Evolutionary conservation across 2,797 vertebrate species (phyloP).

Genomic region (Macrochelys suwanniensis): DNA sequence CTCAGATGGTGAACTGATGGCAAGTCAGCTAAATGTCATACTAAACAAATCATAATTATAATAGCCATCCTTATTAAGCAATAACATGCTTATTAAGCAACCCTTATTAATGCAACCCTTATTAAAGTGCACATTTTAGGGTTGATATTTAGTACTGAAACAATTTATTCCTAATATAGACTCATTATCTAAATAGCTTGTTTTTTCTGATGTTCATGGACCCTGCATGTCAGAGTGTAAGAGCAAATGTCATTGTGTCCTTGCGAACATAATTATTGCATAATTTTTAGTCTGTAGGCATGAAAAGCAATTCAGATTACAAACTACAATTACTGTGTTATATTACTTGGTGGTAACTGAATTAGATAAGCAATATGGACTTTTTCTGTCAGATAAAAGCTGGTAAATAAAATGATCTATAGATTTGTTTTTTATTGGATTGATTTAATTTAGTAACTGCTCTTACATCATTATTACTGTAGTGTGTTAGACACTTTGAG

Average conservation of each 20-base stretch:
- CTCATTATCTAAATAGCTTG: constrained; percentile 24
- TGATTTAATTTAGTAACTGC: constrained; percentile 30
- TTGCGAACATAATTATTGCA: constrained; percentile 44
- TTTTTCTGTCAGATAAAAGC: constrained; percentile 19
- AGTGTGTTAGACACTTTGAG: background rate
- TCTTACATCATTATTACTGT: constrained; percentile 8
- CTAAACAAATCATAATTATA: constrained; percentile 62
- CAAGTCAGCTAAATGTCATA: constrained; percentile 59
- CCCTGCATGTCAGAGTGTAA: constrained; percentile 39
- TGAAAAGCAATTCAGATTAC: background rate
- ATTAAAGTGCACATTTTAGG: background rate
- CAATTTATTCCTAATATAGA: constrained; percentile 26
- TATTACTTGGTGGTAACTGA: constrained; percentile 6
- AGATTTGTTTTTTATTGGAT: constrained; percentile 27
- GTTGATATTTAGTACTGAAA: constrained; percentile 34
- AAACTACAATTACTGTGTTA: background rate
- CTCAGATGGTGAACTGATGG: constrained; percentile 29
- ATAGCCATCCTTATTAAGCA: constrained; percentile 51
- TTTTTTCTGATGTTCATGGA: constrained; percentile 13
- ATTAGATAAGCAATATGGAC: constrained; percentile 29
- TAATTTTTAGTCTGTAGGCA: constrained; percentile 20
- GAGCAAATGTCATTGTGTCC: constrained; percentile 51
- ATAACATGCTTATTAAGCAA: constrained; percentile 16
- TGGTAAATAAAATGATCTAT: constrained; percentile 11
- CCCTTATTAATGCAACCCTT: constrained; percentile 2